Base-by-base conservation (phyloP, 2,113 vertebrate species). In the Megaptera novaeangliae region DNA sequence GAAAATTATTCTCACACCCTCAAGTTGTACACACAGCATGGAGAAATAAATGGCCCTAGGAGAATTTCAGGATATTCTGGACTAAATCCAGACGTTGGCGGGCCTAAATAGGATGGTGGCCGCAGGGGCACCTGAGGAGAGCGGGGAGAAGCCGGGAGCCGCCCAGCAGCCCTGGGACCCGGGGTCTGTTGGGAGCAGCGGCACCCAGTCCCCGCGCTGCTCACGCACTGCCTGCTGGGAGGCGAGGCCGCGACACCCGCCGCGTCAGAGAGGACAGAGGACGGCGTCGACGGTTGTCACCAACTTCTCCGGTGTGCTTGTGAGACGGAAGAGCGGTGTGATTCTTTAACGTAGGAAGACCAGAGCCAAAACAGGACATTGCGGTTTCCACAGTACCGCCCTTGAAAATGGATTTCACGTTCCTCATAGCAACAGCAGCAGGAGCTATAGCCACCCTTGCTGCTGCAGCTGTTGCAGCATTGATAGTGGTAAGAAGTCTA, bases 321-420 rank as follows among this genome's bases (percentile, higher is more conserved):
- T 21, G 46, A 69, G 64, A 78, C n/a, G 52, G 72, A 21, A 57
- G 34, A 29, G 46, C 41, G 29, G 55, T 21, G 27, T 25, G 23
- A 59, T 36, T 77, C 59, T 13, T 77, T 4, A 31, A 57, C 8
- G 68, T 8, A 59, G 49, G 49, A 41, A 49, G 49, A 59, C 34
- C 20, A 1, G n/a, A 49, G 39, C 21, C 31, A 13, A 49, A 44
- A 23, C 66, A 11, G 4, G 23, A 20, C 83, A 4, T 18, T 55
- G 29, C 71, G 44, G 71, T 3, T 55, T 87, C 88, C 31, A 66
- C 36, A 49, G 72, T 17, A n/a, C 20, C 44, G n/a, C 17, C 69
- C 27, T 52, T 52, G 72, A 69, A 57, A 8, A 98, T 97, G 97
- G 91, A 97, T 63, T 64, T 97, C 69, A 1, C 29, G 29, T 46